A percentile compares a stretch with the other conserved stretches of the same genome.
These are phyloP conservation scores for Athalia circularis DNA, from an alignment of 2,888 invertebrate genomes.

Conservation along the genomic window DNA sequence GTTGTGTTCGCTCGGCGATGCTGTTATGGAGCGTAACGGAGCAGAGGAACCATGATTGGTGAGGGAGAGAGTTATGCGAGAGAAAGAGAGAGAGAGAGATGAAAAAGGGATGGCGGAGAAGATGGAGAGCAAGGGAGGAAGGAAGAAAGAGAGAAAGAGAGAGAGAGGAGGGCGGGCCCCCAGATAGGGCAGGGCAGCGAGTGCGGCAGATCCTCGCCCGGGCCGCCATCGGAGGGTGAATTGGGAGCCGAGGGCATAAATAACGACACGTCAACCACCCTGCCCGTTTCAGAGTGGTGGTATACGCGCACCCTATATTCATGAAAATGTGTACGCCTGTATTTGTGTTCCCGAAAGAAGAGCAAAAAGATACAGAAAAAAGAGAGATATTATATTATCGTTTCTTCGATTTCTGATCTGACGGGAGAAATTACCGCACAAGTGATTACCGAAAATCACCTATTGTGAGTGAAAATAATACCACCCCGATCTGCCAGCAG, in stretches of 20 bases:
- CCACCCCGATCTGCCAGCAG: too few relatives aligned
- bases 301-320: background rate
- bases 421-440: background rate
- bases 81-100: slow-evolving; percentile 30
- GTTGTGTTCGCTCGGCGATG: slow-evolving; percentile 55
- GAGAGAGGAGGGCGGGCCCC: slow-evolving; percentile 42
- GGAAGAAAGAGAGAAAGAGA: slow-evolving; percentile 21
- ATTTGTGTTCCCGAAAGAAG: background rate
- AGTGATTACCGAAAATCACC: too few relatives aligned
- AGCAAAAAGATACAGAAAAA: background rate
- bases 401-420: background rate
- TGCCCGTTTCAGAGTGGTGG: slow-evolving; percentile 8
- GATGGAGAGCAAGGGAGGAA: slow-evolving; percentile 23
- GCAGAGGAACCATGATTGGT: slow-evolving; percentile 51
- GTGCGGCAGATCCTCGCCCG: slow-evolving; percentile 57
- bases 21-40: slow-evolving; percentile 48
- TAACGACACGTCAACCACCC: slow-evolving; percentile 56
- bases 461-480: too few relatives aligned
- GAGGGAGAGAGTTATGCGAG: slow-evolving; percentile 36
- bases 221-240: slow-evolving; percentile 62
- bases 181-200: slow-evolving; percentile 47
- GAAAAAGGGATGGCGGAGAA: slow-evolving; percentile 37
- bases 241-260: slow-evolving; percentile 63
- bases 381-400: background rate
- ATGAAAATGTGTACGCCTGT: background rate